Conservation (phyloP, 2,797 vertebrate genomes). For the Anas georgica region DNA sequence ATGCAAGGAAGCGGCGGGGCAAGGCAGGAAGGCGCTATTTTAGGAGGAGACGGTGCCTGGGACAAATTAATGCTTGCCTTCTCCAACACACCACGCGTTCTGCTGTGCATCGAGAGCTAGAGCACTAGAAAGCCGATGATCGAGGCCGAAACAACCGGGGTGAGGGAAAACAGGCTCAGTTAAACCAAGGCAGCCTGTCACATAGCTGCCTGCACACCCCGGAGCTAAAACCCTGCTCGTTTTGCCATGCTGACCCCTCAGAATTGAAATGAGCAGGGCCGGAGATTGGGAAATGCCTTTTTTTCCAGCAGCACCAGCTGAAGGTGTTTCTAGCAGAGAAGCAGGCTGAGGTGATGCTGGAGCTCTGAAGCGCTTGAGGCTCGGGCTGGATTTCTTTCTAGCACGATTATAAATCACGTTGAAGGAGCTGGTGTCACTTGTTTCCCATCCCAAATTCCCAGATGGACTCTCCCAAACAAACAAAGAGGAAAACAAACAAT, state of each 20-base stretch:
- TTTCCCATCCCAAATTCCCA: not conserved
- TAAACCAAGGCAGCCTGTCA: not conserved
- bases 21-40: not conserved
- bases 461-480: not conserved
- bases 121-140: not conserved
- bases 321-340: not conserved
- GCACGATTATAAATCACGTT: not conserved
- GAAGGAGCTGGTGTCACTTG: not conserved
- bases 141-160: fast-evolving
- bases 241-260: not conserved
- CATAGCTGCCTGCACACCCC: fast-evolving
- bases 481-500: not conserved
- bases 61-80: not conserved
- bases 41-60: not conserved
- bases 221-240: not conserved
- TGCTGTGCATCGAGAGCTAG: not conserved
- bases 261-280: fast-evolving
- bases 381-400: not conserved
- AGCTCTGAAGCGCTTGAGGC: not conserved
- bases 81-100: not conserved
- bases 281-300: fast-evolving
- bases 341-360: not conserved
- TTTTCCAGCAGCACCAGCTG: not conserved
- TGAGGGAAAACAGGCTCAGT: not conserved
- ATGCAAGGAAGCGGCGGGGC: fast-evolving